These are phyloP conservation scores for Ferrisia virgata DNA, from an alignment of 2,888 invertebrate genomes.

Conservation along the genomic window DNA sequence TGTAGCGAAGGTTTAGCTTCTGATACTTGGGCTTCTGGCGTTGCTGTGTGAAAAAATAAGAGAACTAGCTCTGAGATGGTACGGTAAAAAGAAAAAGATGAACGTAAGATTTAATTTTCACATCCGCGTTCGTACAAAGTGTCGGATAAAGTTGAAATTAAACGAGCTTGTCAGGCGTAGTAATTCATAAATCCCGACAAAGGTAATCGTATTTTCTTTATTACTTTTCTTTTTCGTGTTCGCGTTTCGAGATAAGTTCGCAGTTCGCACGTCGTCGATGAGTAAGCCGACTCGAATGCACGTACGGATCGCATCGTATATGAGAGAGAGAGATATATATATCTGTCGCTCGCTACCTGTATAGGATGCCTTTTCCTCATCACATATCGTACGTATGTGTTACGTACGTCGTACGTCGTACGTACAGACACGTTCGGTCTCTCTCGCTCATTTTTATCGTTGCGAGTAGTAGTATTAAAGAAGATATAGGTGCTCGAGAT, in stretches of 20 bases:
- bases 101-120: not conserved
- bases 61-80: no score
- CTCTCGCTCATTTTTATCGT: not conserved
- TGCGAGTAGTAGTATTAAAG: not conserved
- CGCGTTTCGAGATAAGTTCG: slow-evolving; percentile 2
- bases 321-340: no score
- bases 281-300: not conserved
- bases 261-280: not conserved
- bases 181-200: slow-evolving; percentile 17
- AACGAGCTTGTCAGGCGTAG: slow-evolving; percentile 14
- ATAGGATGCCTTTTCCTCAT: no score
- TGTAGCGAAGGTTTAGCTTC: no score
- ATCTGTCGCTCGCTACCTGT: no score
- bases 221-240: slow-evolving; percentile 13
- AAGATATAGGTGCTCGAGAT: not conserved
- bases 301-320: no score
- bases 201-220: slow-evolving; percentile 17
- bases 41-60: no score
- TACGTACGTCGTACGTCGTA: not conserved
- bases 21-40: no score
- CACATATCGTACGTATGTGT: not conserved
- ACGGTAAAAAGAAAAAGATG: not conserved
- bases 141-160: slow-evolving; percentile 17
- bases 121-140: slow-evolving; percentile 17
- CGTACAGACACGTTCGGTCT: not conserved